phyloP scores from a whole-genome alignment of 2,888 invertebrate species.

The Coleophora flavipennella region DNA sequence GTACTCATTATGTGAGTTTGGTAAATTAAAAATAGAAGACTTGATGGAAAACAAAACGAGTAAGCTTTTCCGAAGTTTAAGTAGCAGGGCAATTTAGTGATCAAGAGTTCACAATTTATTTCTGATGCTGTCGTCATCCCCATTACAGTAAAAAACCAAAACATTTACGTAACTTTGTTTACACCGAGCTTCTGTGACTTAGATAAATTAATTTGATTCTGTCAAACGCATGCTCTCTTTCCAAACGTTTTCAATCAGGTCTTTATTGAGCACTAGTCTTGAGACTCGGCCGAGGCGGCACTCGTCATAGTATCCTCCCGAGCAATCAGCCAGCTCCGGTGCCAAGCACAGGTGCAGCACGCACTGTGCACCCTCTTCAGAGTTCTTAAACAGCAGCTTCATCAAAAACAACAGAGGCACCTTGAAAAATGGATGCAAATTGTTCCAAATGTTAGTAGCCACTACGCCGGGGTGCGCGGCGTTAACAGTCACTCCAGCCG shows the following conservation, averaged over 20 bases:
- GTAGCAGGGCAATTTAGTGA: too few relatives aligned
- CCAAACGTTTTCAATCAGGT: constrained; percentile 84
- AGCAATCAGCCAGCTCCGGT: constrained; percentile 77
- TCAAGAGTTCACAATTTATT: too few relatives aligned
- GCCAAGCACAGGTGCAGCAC: constrained; percentile 80
- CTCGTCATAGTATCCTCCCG: constrained; percentile 85
- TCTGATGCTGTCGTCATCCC: too few relatives aligned
- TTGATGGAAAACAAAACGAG: too few relatives aligned
- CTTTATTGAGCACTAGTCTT: constrained; percentile 71
- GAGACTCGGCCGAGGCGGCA: constrained; percentile 75
- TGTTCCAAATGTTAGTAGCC: constrained; percentile 82
- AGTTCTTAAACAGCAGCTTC: constrained; percentile 76
- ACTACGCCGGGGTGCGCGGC: constrained; percentile 88
- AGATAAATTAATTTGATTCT: not conserved
- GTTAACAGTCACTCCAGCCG: constrained; percentile 79
- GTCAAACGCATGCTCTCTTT: constrained; percentile 52
- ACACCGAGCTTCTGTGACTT: too few relatives aligned
- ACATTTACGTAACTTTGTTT: too few relatives aligned
- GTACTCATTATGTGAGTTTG: too few relatives aligned
- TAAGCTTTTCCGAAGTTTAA: too few relatives aligned
- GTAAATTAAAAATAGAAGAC: too few relatives aligned
- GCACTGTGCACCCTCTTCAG: constrained; percentile 85
- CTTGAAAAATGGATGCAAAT: constrained; percentile 46
- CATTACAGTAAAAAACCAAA: too few relatives aligned
- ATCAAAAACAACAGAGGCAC: constrained; percentile 68